Conservation (phyloP, 2,797 vertebrate genomes). For the Distichodus sexfasciatus region DNA sequence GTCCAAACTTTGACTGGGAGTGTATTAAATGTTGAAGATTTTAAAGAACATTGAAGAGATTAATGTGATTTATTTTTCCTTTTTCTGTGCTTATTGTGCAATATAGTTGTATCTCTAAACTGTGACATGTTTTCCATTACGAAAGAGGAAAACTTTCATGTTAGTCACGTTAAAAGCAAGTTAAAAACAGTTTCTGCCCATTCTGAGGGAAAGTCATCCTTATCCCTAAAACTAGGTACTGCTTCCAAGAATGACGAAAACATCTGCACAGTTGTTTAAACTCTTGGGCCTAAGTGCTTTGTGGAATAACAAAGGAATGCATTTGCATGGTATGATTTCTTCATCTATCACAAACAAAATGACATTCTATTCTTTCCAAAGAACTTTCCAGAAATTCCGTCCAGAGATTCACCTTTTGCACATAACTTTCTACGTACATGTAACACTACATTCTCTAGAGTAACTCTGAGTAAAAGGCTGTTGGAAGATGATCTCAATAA, state of each 20-base stretch:
- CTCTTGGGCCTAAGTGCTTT: background rate
- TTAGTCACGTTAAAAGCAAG: background rate
- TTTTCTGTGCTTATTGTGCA: too few relatives aligned
- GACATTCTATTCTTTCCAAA: slow-evolving; percentile 13
- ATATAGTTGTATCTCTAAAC: background rate
- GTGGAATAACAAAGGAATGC: slow-evolving; percentile 20
- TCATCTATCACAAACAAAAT: slow-evolving; percentile 4
- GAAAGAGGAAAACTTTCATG: background rate
- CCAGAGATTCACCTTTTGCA: background rate
- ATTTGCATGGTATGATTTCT: slow-evolving; percentile 15
- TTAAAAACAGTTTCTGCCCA: background rate
- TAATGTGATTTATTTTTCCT: too few relatives aligned
- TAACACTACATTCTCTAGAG: background rate
- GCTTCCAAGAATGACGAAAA: slow-evolving; percentile 24
- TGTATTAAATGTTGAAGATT: too few relatives aligned
- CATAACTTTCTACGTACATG: background rate
- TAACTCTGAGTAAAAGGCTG: background rate
- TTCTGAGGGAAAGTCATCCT: background rate
- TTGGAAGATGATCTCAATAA: background rate
- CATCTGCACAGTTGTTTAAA: slow-evolving; percentile 29
- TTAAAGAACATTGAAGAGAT: too few relatives aligned
- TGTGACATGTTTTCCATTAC: background rate
- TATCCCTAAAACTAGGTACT: background rate
- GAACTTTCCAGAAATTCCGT: slow-evolving; percentile 26
- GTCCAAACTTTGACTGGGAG: too few relatives aligned